phyloP scores from a whole-genome alignment of 92 coral and sea anemone species.

The Porites rus region DNA sequence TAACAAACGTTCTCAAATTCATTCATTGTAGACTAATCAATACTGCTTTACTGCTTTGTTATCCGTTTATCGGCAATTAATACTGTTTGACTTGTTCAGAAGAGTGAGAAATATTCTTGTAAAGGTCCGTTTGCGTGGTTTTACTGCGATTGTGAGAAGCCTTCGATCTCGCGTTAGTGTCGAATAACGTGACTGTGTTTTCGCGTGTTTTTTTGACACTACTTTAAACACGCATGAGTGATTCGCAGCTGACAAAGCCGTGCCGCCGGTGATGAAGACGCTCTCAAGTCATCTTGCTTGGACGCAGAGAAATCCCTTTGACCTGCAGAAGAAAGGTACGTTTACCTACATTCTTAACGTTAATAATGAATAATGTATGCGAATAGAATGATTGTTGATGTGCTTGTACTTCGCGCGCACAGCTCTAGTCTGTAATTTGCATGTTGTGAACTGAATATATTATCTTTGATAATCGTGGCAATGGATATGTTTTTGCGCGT shows the following conservation, averaged over 20 bases:
- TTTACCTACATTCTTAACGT: not conserved
- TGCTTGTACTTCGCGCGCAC: constrained; percentile 1
- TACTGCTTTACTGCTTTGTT: not conserved
- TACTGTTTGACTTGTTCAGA: not conserved
- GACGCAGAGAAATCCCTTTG: not conserved
- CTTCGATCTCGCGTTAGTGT: not conserved
- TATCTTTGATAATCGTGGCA: constrained; percentile 37
- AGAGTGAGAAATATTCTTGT: not conserved
- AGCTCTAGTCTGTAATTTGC: constrained; percentile 19
- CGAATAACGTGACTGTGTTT: constrained; percentile 8
- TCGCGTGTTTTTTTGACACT: constrained; percentile 25
- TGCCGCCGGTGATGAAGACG: not conserved
- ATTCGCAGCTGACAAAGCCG: not conserved
- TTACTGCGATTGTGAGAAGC: not conserved
- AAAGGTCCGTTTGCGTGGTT: too few species aligned
- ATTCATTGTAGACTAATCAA: not conserved
- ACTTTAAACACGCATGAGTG: constrained; percentile 9
- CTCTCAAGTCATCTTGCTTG: not conserved
- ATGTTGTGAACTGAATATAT: constrained; percentile 36
- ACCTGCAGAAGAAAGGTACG: constrained; percentile 25
- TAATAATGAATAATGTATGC: constrained; percentile 37
- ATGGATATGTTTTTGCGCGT: not conserved
- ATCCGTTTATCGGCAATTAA: not conserved
- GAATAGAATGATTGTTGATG: constrained; percentile 33
- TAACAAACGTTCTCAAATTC: not conserved